These are phyloP conservation scores for Acomys russatus DNA, from an alignment of 2,797 vertebrate species.

Conservation along the genomic window DNA sequence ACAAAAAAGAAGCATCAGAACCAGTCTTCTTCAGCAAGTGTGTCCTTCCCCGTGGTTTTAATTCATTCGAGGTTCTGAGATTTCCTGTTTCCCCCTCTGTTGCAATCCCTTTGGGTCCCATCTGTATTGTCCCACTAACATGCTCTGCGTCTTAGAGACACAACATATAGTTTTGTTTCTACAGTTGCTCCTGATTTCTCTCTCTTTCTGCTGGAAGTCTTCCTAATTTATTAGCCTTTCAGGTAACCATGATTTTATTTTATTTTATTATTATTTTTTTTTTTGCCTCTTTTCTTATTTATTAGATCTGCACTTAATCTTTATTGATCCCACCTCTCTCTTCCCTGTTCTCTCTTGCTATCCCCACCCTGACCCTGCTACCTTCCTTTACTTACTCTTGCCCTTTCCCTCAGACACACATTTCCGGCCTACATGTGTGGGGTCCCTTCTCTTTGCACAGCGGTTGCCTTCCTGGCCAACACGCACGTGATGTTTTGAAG, in stretches of 20 bases:
- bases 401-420: not conserved
- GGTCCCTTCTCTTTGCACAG: not conserved
- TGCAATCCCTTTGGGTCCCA: not conserved
- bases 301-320: slow-evolving; percentile 17
- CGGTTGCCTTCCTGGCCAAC: not conserved
- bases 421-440: not conserved
- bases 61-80: not conserved
- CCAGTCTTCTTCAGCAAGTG: not conserved
- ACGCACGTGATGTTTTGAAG: not conserved
- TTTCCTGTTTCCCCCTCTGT: not conserved
- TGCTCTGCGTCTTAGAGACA: not conserved
- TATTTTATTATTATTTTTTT: too few species aligned
- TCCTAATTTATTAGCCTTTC: slow-evolving; percentile 20
- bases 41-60: not conserved
- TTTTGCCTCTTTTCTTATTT: slow-evolving; percentile 19
- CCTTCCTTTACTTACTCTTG: not conserved
- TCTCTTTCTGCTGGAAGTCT: slow-evolving; percentile 7
- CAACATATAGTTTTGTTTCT: not conserved
- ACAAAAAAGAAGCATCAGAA: not conserved
- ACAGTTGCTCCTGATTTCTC: not conserved
- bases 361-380: accelerated
- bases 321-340: not conserved
- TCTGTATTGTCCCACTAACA: not conserved
- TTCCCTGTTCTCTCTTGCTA: not conserved
- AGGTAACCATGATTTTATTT: slow-evolving; percentile 12